Conservation (phyloP, 1,140 invertebrate genomes). For the Mamestra configurata region DNA sequence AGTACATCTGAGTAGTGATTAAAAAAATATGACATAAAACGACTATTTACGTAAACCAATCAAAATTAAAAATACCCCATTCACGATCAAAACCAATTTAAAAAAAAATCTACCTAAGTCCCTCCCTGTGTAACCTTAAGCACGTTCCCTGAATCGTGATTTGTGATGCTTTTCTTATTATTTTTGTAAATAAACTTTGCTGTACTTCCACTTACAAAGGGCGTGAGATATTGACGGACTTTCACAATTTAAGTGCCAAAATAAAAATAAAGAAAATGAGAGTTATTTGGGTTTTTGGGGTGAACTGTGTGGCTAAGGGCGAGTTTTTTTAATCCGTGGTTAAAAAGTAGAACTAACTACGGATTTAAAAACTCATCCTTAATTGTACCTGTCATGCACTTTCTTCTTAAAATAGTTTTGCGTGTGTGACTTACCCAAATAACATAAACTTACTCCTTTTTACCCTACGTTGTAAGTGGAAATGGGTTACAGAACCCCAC, state of each 20-base stretch:
- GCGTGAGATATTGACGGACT: not conserved
- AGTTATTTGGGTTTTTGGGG: not conserved
- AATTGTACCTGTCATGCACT: no score
- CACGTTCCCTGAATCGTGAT: constrained; percentile 30
- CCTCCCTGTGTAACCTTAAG: not conserved
- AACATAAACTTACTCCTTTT: no score
- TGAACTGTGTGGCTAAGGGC: not conserved
- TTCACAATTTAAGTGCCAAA: not conserved
- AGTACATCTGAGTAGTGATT: no score
- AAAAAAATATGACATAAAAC: no score
- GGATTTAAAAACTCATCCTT: not conserved
- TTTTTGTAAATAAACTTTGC: constrained; percentile 33
- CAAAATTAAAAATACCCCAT: no score
- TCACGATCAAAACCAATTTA: no score
- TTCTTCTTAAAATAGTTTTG: no score
- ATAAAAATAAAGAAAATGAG: not conserved
- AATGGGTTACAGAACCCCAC: no score
- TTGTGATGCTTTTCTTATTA: constrained; percentile 16
- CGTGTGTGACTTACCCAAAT: no score
- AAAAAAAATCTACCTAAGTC: not conserved
- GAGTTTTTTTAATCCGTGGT: no score
- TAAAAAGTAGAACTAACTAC: not conserved
- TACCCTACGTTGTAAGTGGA: no score
- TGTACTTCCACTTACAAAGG: not conserved
- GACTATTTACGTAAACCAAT: no score